phyloP scores from a whole-genome alignment of 37 sponge, comb jelly and placozoan genomes.

The Petrosia ficiformis region DNA sequence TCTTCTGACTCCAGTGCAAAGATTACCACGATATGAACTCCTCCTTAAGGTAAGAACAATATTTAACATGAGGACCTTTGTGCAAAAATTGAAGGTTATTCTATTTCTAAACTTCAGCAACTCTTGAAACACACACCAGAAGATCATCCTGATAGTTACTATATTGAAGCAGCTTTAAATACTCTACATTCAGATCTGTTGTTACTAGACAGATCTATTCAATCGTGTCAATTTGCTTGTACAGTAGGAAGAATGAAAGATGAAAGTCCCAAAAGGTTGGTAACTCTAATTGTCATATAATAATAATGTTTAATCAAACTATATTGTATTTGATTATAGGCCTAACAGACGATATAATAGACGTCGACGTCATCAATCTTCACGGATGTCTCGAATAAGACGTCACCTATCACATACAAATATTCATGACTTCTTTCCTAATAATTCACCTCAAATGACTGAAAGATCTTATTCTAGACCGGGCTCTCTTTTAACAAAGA shows the following conservation, averaged over 20 bases:
- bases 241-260: slow-evolving; percentile 6
- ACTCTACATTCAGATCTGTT: slow-evolving; percentile 34
- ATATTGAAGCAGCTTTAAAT: slow-evolving; percentile 21
- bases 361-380: background rate
- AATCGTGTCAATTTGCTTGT: slow-evolving; percentile 52
- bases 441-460: background rate
- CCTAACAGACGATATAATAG: no score
- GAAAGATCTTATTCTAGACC: background rate
- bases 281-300: background rate
- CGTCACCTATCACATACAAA: slow-evolving; percentile 26
- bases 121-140: slow-evolving; percentile 37
- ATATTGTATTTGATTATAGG: no score
- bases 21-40: slow-evolving; percentile 66
- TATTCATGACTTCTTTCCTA: slow-evolving; percentile 23
- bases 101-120: slow-evolving; percentile 34
- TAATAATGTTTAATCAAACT: background rate
- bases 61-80: background rate
- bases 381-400: background rate
- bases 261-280: background rate
- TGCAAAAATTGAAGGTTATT: no score
- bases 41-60: slow-evolving; percentile 35
- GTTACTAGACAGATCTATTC: slow-evolving; percentile 48
- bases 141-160: slow-evolving; percentile 39
- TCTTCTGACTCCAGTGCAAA: slow-evolving; percentile 71
- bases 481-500: background rate